Percentiles rank a stretch among this genome's conserved stretches.
Evolutionary conservation across 2,888 invertebrate genomes (phyloP).

Genomic region (Yponomeuta cagnagella): DNA sequence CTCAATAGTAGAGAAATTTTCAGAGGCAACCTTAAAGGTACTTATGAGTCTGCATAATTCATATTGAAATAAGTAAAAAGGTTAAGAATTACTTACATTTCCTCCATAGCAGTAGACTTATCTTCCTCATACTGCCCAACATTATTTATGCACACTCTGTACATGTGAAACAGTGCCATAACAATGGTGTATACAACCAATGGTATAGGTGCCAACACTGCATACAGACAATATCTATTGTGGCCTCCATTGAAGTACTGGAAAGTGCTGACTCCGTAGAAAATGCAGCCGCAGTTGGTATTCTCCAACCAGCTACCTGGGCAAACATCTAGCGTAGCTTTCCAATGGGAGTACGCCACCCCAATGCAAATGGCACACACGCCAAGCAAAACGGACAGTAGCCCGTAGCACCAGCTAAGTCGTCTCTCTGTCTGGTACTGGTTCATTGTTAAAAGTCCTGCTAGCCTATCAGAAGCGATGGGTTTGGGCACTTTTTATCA

Average conservation of each 20-base stretch:
- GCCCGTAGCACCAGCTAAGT: constrained; percentile 53
- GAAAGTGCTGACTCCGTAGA: constrained; percentile 78
- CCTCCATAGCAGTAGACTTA: constrained; percentile 61
- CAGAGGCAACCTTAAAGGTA: too few relatives aligned
- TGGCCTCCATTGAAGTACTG: constrained; percentile 80
- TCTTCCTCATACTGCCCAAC: constrained; percentile 71
- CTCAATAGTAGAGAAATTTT: too few relatives aligned
- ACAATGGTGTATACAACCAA: constrained; percentile 78
- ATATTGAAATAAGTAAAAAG: too few relatives aligned
- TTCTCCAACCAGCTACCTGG: constrained; percentile 71
- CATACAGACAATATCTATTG: constrained; percentile 79
- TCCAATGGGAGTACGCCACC: constrained; percentile 82
- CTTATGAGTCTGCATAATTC: too few relatives aligned
- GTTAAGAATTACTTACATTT: constrained; percentile 51
- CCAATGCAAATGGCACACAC: constrained; percentile 70
- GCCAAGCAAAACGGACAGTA: constrained; percentile 43
- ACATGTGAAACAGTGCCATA: constrained; percentile 81
- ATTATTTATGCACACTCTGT: constrained; percentile 79
- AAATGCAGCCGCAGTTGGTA: constrained; percentile 81
- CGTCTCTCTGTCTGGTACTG: constrained; percentile 59
- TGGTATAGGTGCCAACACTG: constrained; percentile 80
- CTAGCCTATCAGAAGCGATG: not conserved
- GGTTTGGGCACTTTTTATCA: not conserved
- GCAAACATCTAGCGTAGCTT: constrained; percentile 79
- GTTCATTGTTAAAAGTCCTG: constrained; percentile 38